Evolutionary conservation across 2,888 invertebrate species (phyloP), one percentile per base, ranked within the genome.

Genomic region (Brassicogethes aeneus): DNA sequence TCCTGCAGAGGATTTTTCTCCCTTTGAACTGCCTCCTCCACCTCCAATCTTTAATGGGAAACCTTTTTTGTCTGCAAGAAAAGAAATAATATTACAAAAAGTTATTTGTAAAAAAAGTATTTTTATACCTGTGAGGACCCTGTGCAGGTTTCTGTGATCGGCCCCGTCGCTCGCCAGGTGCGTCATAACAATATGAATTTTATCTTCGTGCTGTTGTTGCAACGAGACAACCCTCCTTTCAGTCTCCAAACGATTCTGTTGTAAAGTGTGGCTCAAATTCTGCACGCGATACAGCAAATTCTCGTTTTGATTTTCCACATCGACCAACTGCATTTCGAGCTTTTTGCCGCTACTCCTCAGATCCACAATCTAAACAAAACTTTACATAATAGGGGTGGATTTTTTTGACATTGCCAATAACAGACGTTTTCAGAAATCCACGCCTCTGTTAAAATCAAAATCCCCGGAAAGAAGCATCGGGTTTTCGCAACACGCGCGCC

Each of bases 231-330:
- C 71, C 46, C 75, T 69, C 12, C 76, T 66, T 53, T 82, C 83
- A 2, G 76, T 75, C 51, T 82, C 79, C 1, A 81, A 68, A 16
- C 80, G 71, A 0, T 79, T 74, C 30, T 83, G 76, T 34, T 85
- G 82, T 15, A 85, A 72, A 3, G 75, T 74, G 51, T 77, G 75
- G 59, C 77, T 82, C 16, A 86, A 72, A 34, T 60, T 63, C 30
- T 83, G 80, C 41, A 87, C 82, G 17, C 82, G 76, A 64, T 80
- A 78, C 16, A 80, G 74, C 71, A 85, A 80, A 37, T 75, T 76
- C 43, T 84, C 81, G 13, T 82, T 80, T 59, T 85, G 84, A 8
- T 76, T 76, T 57, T 82, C 80, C 34, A 83, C 71, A 43, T 80
- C 77, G 37, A 79, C 72, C 40, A 82, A 75, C 52, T 87, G 84